phyloP scores from a whole-genome alignment of 2,113 vertebrate species.

The Bubo scandiacus region DNA sequence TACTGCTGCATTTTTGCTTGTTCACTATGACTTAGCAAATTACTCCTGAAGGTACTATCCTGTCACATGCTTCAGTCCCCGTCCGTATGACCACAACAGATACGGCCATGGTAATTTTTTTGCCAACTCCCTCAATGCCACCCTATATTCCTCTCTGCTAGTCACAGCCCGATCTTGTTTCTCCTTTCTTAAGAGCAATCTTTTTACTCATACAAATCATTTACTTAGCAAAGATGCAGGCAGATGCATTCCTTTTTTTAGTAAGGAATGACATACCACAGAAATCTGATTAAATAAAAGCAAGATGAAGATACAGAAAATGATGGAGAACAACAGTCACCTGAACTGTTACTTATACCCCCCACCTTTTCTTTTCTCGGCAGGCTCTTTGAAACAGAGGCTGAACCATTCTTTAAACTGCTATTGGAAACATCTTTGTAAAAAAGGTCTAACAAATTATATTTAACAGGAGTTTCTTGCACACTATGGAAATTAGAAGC shows the following conservation, averaged over 20 bases:
- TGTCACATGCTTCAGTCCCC: conserved; percentile 5
- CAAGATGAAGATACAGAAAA: background rate
- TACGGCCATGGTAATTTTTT: background rate
- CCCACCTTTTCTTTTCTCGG: background rate
- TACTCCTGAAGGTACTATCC: background rate
- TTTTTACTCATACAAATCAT: background rate
- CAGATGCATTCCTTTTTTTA: background rate
- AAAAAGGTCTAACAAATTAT: background rate
- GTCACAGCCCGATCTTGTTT: background rate
- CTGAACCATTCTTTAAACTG: background rate
- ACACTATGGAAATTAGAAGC: background rate
- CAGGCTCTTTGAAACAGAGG: background rate
- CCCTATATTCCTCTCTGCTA: background rate
- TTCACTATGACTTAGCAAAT: conserved; percentile 62
- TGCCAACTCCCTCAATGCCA: background rate
- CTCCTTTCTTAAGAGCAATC: background rate
- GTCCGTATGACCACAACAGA: background rate
- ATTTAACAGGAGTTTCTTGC: background rate
- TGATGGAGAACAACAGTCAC: background rate
- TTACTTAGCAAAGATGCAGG: background rate
- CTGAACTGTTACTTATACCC: background rate
- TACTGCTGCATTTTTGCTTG: conserved; percentile 15
- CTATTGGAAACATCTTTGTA: background rate
- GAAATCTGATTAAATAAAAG: background rate
- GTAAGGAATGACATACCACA: background rate